Conservation (phyloP, 2,888 invertebrate genomes). For the Pemphredon lugubris region DNA sequence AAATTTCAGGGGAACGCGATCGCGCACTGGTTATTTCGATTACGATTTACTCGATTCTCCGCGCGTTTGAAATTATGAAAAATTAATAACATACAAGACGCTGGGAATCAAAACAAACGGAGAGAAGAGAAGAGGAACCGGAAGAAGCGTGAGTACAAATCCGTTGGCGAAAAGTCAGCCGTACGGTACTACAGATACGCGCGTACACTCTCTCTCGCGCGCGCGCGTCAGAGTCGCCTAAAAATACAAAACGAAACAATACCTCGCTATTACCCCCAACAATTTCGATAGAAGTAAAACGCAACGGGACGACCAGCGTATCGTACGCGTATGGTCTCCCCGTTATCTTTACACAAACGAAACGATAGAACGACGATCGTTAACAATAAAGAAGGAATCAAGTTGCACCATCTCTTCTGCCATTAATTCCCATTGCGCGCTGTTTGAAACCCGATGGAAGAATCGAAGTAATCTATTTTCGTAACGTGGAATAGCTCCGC, state of each 20-base stretch:
- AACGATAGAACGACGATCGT: not conserved
- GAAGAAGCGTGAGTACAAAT: conserved; percentile 8
- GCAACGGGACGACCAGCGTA: no score
- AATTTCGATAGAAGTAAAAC: no score
- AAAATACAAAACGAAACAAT: not conserved
- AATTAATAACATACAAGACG: not conserved
- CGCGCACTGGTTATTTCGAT: not conserved
- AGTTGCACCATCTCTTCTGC: not conserved
- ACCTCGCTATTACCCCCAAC: no score
- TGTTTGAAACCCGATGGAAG: conserved; percentile 22
- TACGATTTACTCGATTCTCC: not conserved
- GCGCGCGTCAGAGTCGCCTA: not conserved
- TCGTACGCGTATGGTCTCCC: no score
- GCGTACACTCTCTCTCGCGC: no score
- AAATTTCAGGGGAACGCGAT: not conserved
- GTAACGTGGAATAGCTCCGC: conserved; percentile 14
- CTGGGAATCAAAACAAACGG: conserved; percentile 7
- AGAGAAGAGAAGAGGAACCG: not conserved
- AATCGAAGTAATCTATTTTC: conserved; percentile 35
- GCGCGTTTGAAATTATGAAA: not conserved
- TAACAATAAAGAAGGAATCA: not conserved
- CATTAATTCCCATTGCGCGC: conserved; percentile 28
- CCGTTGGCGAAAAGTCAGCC: conserved; percentile 20
- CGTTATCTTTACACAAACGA: no score
- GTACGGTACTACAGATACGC: conserved; percentile 21